Evolutionary conservation across 2,888 invertebrate genomes (phyloP), one percentile per base, ranked within the genome.

Genomic region (Pteria penguin): DNA sequence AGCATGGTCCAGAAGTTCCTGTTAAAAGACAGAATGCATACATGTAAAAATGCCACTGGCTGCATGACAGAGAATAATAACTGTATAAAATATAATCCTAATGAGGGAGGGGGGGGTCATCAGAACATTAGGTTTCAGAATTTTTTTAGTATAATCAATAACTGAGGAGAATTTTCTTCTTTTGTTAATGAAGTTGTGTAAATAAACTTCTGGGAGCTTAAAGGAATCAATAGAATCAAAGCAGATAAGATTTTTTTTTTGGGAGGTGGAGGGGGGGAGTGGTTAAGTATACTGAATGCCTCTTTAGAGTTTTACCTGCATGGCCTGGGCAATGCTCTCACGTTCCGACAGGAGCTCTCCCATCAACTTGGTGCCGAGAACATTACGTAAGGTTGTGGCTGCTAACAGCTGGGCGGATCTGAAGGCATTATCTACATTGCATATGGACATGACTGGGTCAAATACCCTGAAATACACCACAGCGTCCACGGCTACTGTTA

Each of bases 371-470:
- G 98, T 99, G 80, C 99, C 99, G 95, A 99, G 96, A 84, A 98
- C 98, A 92, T 98, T 98, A 79, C 93, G 83, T 36, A 93, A 86
- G 0, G 93, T 93, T 0, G 93, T 93, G 77, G 93, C 93, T n/a
- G 93, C 93, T 85, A 98, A 94, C 22, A 98, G 94, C 83, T 97
- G 94, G 55, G 98, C 98, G 80, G 97, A 97, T 87, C 96, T 96
- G 90, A 98, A 97, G 8, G 98, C 98, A 92, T 99, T 98, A 92
- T 98, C 98, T 61, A 99, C 98, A 93, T 99, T 99, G 65, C 98
- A 97, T n/a, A 93, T 97, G 58, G 98, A 98, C 80, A 98, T 96
- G 0, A 98, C 98, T 18, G 99, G 98, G 92, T 98, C 98, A 88
- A 96, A 97, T 36, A 99, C 97, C 60, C 93, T 85, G 78, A 92